Percentiles rank a stretch among this genome's conserved stretches.
Conservation (phyloP, 2,113 vertebrate genomes). For the Myrmophylax atrothorax region DNA sequence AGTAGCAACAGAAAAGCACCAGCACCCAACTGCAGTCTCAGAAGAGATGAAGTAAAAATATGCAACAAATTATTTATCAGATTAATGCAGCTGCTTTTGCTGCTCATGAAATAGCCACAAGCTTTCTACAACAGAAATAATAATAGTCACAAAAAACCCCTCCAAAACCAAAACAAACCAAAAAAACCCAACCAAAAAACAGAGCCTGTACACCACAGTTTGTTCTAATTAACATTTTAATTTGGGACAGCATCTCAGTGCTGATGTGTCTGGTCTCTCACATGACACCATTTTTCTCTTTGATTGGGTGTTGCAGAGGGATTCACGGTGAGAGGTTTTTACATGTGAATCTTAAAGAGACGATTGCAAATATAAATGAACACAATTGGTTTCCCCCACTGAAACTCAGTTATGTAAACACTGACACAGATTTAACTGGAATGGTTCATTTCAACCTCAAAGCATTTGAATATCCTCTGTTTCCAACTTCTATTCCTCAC, state of each 20-base stretch:
- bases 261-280: slow-evolving; percentile 4
- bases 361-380: not conserved
- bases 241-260: slow-evolving; percentile 17
- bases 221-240: slow-evolving; percentile 54
- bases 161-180: not conserved
- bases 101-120: slow-evolving; percentile 27
- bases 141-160: not conserved
- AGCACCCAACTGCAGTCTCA: not conserved
- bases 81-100: slow-evolving; percentile 63
- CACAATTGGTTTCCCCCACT: not conserved
- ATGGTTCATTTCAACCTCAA: not conserved
- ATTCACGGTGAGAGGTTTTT: not conserved
- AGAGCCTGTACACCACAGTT: not conserved
- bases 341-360: not conserved
- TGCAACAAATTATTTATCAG: slow-evolving; percentile 60
- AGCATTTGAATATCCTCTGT: not conserved
- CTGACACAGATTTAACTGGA: not conserved
- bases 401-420: not conserved
- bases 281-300: slow-evolving; percentile 4
- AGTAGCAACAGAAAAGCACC: slow-evolving; percentile 5
- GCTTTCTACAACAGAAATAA: slow-evolving; percentile 15
- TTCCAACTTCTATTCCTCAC: not conserved
- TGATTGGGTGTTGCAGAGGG: slow-evolving; percentile 26
- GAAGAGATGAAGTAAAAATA: slow-evolving; percentile 64
- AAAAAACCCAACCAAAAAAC: not conserved